Base-by-base conservation (phyloP, 2,797 vertebrate species). In the Syndactyla subalaris region DNA sequence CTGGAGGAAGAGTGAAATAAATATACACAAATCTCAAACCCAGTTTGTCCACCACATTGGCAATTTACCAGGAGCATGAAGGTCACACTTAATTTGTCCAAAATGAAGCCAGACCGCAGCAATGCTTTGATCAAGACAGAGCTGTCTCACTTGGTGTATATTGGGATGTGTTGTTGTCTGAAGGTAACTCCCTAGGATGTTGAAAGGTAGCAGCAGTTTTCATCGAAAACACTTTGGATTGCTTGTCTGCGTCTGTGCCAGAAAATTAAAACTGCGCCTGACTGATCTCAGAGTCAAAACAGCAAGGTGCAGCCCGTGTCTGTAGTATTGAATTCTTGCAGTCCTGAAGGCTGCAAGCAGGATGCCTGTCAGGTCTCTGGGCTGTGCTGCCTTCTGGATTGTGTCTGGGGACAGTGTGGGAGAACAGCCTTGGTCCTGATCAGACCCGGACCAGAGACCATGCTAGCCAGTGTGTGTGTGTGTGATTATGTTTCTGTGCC, bases 1-100 rank as follows among this genome's bases (percentile, higher is more conserved):
- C 24, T 55, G 80, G 59, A 57, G 41, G 30, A 88, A 67, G 39
- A 76, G 27, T 79, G 61, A 92, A 94, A 70, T 78, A 61, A 94
- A 45, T 1, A 4, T 84, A 67, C 43, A 59, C 55, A 70, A 21
- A 70, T 55, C 73, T 92, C 62, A 84, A 81, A 49, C 36, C 22
- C 2, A 1, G 38, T 36, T 79, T 92, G 76, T 85, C 82, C 79
- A 61, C 51, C 0, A 0, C 4, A 0, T 43, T 94, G 95, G 93
- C 90, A 84, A 14, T 81, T 95, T 73, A 67, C 85, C 88, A 90
- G 79, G 85, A 91, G 49, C 81, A 88, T 0, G 2, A 85, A 93
- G 92, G 91, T 92, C 93, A 48, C 71, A 61, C 63, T 95, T 94
- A 85, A 94, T 94, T 93, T 93, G 93, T 91, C 82, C 87, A 72